phyloP scores from a whole-genome alignment of 1,140 invertebrate species.

The Formica selysi region DNA sequence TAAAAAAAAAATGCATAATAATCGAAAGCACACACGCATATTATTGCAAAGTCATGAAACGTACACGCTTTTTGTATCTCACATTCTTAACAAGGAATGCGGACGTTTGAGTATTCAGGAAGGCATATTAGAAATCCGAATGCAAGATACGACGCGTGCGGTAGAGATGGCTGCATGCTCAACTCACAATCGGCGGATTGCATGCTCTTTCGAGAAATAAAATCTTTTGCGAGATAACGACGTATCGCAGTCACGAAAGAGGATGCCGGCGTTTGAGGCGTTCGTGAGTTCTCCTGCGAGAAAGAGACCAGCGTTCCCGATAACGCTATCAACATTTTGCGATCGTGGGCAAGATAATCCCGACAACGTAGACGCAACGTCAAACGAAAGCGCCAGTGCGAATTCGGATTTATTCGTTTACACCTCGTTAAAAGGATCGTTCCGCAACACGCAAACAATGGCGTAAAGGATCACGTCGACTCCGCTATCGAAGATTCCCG shows the following conservation, averaged over 20 bases:
- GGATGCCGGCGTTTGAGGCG: conserved; percentile 13
- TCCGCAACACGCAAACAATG: neutral
- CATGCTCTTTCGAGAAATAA: conserved; percentile 31
- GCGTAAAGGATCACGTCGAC: neutral
- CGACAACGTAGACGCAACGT: conserved; percentile 18
- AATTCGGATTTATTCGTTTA: conserved; percentile 40
- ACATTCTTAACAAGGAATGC: neutral
- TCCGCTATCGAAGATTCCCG: neutral
- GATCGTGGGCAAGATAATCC: conserved; percentile 37
- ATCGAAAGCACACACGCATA: neutral
- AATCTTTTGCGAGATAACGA: conserved; percentile 28
- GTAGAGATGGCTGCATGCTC: neutral
- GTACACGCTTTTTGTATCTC: neutral
- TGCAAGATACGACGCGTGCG: neutral
- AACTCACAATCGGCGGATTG: neutral
- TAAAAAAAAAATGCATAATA: neutral
- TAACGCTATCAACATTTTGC: conserved; percentile 44
- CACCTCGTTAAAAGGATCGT: neutral
- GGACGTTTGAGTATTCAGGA: neutral
- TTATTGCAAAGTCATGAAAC: neutral
- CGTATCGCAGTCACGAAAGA: conserved; percentile 17
- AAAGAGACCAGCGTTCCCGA: conserved; percentile 15
- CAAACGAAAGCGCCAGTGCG: neutral
- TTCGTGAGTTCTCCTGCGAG: conserved; percentile 54
- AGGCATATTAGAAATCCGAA: neutral